phyloP scores from a whole-genome alignment of 2,888 invertebrate species.

The Tanytarsus gracilentus region DNA sequence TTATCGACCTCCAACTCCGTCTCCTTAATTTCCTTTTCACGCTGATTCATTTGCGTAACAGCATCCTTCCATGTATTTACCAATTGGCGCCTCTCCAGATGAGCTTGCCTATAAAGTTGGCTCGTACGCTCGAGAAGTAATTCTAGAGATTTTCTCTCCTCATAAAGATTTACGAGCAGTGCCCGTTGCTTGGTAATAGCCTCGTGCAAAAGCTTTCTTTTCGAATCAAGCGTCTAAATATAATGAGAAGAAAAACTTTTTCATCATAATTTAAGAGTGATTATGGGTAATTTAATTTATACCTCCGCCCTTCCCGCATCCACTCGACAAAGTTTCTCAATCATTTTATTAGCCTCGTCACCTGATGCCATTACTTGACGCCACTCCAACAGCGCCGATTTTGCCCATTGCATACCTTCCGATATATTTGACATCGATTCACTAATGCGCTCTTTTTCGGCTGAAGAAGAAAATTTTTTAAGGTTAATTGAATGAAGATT shows the following conservation, averaged over 20 bases:
- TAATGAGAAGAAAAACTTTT: neutral
- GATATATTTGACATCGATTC: slow-evolving; percentile 56
- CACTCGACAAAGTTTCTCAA: slow-evolving; percentile 61
- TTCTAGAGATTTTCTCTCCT: slow-evolving; percentile 49
- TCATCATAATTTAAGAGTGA: neutral
- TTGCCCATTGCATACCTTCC: slow-evolving; percentile 55
- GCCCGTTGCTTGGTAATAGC: slow-evolving; percentile 44
- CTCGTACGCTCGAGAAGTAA: slow-evolving; percentile 47
- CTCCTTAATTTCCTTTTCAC: slow-evolving; percentile 56
- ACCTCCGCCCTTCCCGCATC: slow-evolving; percentile 59
- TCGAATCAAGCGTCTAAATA: slow-evolving; percentile 47
- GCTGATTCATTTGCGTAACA: slow-evolving; percentile 57
- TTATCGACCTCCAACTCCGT: slow-evolving; percentile 41
- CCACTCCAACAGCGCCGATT: slow-evolving; percentile 56
- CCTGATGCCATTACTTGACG: slow-evolving; percentile 59
- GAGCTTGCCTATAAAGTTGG: slow-evolving; percentile 47
- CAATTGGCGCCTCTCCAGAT: slow-evolving; percentile 57
- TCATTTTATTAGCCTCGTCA: slow-evolving; percentile 59
- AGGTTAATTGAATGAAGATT: neutral
- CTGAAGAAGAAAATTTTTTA: slow-evolving; percentile 34
- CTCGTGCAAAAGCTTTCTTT: slow-evolving; percentile 47
- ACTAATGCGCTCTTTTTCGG: slow-evolving; percentile 47
- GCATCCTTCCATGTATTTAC: slow-evolving; percentile 67
- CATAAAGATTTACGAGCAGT: slow-evolving; percentile 42
- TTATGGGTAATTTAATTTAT: slow-evolving; percentile 20